Evolutionary conservation across 2,113 vertebrate genomes (phyloP), one percentile per base, ranked within the genome.

Genomic region (Lasiurus borealis): DNA sequence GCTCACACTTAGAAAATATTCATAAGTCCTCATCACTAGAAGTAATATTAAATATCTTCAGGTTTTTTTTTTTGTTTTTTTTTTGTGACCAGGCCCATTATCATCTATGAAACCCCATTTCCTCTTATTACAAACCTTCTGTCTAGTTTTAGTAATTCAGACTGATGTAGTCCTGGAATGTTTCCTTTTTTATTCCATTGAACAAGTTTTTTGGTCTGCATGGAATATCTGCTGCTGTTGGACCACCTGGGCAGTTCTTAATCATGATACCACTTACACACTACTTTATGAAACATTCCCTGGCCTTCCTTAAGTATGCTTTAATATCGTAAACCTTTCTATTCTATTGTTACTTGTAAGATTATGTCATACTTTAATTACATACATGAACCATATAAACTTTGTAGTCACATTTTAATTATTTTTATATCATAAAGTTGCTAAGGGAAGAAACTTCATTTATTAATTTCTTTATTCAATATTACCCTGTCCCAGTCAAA

Each of bases 121-220:
- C 48, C 14, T 2, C 54, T 80, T 48, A 34, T 36, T 73, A 27
- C 8, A 44, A 27, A 89, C 40, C 6, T 69, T 7, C 1, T 12
- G 16, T 8, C 14, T 40, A 85, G 15, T 90, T 90, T 14, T 75
- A 23, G 3, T 4, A 71, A n/a, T 54, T 90, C 18, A 21, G n/a
- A 34, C 19, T 54, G 15, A 10, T 14, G 0, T 31, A 23, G n/a
- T 75, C 23, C 75, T 31, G n/a, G 21, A 29, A 46, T 52, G 11
- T 3, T 0, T 77, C 12, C 2, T 36, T 2, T 0, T 36, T 48
- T 31, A 5, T 12, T 0, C 3, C 8, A 11, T n/a, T 48, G 18
- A 3, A 23, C 10, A 25, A 8, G 5, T 11, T 54, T 1, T 34
- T 34, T 52, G 18, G 6, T 72, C 9, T 34, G 19, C n/a, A 14